A percentile compares a stretch with the other conserved stretches of the same genome.
These are phyloP conservation scores for Bombyx mandarina DNA, from an alignment of 1,140 invertebrate genomes.

Conservation along the genomic window DNA sequence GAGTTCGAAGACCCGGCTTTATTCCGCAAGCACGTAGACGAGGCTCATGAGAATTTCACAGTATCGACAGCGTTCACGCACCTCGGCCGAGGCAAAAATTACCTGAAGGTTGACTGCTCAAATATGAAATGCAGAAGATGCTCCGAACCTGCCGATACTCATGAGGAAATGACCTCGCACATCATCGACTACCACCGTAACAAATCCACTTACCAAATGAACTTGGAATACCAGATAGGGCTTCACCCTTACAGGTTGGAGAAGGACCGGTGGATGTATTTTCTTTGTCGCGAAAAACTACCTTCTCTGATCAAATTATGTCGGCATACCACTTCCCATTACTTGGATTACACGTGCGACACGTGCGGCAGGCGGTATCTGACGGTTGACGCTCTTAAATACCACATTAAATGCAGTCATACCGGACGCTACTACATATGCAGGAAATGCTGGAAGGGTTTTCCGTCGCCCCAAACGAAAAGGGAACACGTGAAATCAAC, in stretches of 20 bases:
- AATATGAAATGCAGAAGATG: constrained; percentile 24
- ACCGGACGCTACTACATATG: constrained; percentile 33
- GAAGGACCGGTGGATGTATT: constrained; percentile 40
- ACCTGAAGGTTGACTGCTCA: constrained; percentile 24
- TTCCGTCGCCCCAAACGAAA: constrained; percentile 31
- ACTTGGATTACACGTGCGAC: constrained; percentile 51
- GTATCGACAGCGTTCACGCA: constrained; percentile 25
- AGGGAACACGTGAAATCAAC: constrained; percentile 33
- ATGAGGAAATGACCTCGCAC: constrained; percentile 20
- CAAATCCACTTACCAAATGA: constrained; percentile 22
- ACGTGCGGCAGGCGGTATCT: constrained; percentile 44
- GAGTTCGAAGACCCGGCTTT: constrained; percentile 20
- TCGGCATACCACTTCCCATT: constrained; percentile 48
- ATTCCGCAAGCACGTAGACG: constrained; percentile 22
- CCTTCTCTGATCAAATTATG: constrained; percentile 34
- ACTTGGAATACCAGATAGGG: constrained; percentile 29
- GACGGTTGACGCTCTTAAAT: constrained; percentile 40
- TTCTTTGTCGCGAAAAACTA: constrained; percentile 38
- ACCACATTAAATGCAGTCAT: constrained; percentile 47
- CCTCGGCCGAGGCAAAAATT: constrained; percentile 14
- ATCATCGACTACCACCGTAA: constrained; percentile 14
- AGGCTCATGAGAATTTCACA: constrained; percentile 17
- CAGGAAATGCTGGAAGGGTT: constrained; percentile 48
- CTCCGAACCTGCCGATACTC: constrained; percentile 10
- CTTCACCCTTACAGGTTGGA: constrained; percentile 44